phyloP scores from a whole-genome alignment of 2,113 vertebrate genomes.

The Cynoglossus semilaevis region DNA sequence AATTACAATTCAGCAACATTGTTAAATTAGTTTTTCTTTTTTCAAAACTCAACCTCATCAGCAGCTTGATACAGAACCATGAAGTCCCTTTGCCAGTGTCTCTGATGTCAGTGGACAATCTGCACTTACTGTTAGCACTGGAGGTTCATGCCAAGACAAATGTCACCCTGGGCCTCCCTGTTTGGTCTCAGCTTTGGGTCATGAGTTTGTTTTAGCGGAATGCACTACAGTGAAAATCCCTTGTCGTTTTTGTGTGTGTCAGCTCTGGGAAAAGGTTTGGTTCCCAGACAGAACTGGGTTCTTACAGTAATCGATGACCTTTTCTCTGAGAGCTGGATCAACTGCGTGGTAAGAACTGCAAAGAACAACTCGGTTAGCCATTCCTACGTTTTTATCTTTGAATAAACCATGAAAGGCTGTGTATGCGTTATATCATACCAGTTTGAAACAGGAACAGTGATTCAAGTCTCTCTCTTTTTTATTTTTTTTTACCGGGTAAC shows the following conservation, averaged over 20 bases:
- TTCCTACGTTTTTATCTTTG: slow-evolving; percentile 8
- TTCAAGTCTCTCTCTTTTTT: too few species aligned
- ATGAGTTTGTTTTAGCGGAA: slow-evolving; percentile 50
- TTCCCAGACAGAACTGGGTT: slow-evolving; percentile 67
- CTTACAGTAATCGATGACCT: slow-evolving; percentile 22
- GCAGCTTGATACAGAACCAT: slow-evolving; percentile 20
- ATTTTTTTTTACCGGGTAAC: too few species aligned
- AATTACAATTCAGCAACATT: too few species aligned
- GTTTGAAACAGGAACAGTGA: too few species aligned
- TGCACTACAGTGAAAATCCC: slow-evolving; percentile 32
- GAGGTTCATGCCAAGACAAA: slow-evolving; percentile 66
- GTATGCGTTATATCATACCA: too few species aligned
- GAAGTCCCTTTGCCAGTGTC: slow-evolving; percentile 60
- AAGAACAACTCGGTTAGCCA: slow-evolving; percentile 8
- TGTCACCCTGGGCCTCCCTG: slow-evolving; percentile 46
- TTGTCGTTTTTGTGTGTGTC: slow-evolving; percentile 18
- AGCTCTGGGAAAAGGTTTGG: slow-evolving; percentile 74
- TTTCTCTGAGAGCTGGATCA: slow-evolving; percentile 11
- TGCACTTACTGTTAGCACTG: slow-evolving; percentile 38
- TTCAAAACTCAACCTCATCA: slow-evolving; percentile 34
- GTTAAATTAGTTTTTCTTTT: too few species aligned
- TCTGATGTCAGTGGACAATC: slow-evolving; percentile 50
- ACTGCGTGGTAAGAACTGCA: slow-evolving; percentile 10
- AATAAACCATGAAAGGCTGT: too few species aligned
- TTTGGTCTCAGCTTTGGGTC: slow-evolving; percentile 42